Evolutionary conservation across 1,140 invertebrate genomes (phyloP).

Genomic region (Camponotus pennsylvanicus): DNA sequence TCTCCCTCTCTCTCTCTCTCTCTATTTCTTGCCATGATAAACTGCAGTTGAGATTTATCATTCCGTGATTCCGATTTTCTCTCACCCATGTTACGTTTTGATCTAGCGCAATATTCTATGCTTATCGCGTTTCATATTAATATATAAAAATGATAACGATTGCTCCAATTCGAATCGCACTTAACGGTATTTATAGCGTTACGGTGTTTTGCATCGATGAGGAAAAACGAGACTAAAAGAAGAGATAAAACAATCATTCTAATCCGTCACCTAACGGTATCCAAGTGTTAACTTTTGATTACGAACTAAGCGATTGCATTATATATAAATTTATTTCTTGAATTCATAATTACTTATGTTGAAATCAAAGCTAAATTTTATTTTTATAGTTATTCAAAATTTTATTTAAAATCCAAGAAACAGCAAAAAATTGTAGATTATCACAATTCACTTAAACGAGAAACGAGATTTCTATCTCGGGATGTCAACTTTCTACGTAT

Average conservation of each 20-base stretch:
- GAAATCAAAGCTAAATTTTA: background rate
- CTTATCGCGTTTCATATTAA: constrained; percentile 2
- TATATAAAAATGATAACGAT: constrained; percentile 35
- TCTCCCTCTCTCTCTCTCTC: background rate
- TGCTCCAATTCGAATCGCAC: constrained; percentile 15
- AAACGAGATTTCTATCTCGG: background rate
- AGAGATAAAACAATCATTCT: background rate
- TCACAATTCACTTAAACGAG: background rate
- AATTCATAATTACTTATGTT: background rate
- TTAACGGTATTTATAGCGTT: constrained; percentile 55
- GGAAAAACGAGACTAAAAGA: background rate
- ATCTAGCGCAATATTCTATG: background rate
- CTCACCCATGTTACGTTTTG: no score
- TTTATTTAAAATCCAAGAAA: constrained; percentile 6
- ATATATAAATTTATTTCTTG: background rate
- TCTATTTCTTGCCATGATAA: background rate
- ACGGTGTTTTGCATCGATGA: background rate
- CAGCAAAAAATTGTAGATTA: constrained; percentile 10
- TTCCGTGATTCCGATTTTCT: background rate
- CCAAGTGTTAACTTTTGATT: constrained; percentile 33
- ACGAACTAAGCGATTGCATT: background rate
- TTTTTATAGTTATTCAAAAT: background rate
- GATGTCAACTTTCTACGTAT: constrained; percentile 43
- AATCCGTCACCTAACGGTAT: constrained; percentile 23
- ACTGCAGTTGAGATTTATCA: background rate